Evolutionary conservation across 2,113 vertebrate genomes (phyloP).

Genomic region (Malurus alboscapulatus): DNA sequence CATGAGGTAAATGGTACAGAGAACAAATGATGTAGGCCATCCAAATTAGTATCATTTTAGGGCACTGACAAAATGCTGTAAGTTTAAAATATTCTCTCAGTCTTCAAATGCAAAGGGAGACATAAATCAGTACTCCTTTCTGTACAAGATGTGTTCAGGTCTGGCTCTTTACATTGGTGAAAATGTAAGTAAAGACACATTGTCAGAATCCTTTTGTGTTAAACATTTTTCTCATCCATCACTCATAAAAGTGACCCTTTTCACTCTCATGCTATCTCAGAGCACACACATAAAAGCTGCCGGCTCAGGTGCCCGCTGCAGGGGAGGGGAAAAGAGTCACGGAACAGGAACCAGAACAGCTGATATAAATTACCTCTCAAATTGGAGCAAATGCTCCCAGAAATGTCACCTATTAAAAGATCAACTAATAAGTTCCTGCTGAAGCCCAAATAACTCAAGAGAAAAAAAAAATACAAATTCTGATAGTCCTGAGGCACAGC

Average conservation of each 20-base stretch:
- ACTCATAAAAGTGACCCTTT: conserved; percentile 9
- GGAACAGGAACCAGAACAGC: conserved; percentile 40
- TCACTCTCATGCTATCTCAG: neutral
- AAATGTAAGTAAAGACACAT: neutral
- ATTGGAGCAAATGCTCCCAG: conserved; percentile 55
- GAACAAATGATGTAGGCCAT: neutral
- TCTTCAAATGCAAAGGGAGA: neutral
- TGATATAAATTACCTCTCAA: conserved; percentile 52
- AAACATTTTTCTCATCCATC: conserved; percentile 15
- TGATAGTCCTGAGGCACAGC: neutral
- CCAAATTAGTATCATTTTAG: neutral
- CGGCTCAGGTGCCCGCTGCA: conserved; percentile 11
- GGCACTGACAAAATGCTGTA: neutral
- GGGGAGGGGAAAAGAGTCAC: conserved; percentile 9
- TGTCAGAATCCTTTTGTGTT: conserved; percentile 2
- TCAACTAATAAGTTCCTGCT: conserved; percentile 57
- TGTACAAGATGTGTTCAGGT: neutral
- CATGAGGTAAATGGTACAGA: neutral
- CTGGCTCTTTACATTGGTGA: neutral
- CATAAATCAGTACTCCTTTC: neutral
- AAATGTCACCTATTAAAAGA: conserved; percentile 64
- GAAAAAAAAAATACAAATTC: neutral
- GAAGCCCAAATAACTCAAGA: conserved; percentile 22
- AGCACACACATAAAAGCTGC: neutral
- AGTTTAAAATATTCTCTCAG: neutral